Evolutionary conservation across 2,113 vertebrate species (phyloP).

Genomic region (Tachysurus fulvidraco): DNA sequence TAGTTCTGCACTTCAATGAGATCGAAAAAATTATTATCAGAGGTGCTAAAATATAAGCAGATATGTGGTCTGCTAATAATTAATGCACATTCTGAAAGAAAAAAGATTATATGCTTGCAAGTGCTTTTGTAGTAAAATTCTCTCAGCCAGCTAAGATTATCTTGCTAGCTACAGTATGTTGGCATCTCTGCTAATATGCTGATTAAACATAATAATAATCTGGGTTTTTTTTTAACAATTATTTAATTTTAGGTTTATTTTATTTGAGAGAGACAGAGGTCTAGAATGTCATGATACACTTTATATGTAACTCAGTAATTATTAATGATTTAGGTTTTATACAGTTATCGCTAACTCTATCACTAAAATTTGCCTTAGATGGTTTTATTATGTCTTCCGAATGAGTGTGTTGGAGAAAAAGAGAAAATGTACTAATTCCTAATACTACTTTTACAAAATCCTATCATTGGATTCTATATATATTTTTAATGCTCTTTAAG

Average conservation of each 20-base stretch:
- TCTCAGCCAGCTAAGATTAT: neutral
- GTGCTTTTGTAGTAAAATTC: neutral
- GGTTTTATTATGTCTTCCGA: neutral
- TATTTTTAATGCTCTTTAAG: neutral
- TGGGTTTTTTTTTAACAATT: neutral
- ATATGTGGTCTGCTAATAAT: neutral
- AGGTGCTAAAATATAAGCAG: neutral
- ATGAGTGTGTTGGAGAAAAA: neutral
- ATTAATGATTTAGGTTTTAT: neutral
- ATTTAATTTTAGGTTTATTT: no score
- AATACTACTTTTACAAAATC: neutral
- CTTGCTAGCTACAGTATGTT: neutral
- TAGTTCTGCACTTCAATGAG: neutral
- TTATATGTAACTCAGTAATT: neutral
- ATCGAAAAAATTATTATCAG: neutral
- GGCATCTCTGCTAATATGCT: neutral
- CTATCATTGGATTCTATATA: neutral
- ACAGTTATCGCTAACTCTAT: neutral
- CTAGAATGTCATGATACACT: neutral
- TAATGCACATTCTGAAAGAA: neutral
- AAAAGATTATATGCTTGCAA: neutral
- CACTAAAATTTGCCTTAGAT: neutral
- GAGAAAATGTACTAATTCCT: neutral
- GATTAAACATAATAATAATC: neutral
- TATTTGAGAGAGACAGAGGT: neutral